Percentiles rank a stretch among this genome's conserved stretches.
phyloP scores from a whole-genome alignment of 2,888 invertebrate species.

The Orthosia gothica region DNA sequence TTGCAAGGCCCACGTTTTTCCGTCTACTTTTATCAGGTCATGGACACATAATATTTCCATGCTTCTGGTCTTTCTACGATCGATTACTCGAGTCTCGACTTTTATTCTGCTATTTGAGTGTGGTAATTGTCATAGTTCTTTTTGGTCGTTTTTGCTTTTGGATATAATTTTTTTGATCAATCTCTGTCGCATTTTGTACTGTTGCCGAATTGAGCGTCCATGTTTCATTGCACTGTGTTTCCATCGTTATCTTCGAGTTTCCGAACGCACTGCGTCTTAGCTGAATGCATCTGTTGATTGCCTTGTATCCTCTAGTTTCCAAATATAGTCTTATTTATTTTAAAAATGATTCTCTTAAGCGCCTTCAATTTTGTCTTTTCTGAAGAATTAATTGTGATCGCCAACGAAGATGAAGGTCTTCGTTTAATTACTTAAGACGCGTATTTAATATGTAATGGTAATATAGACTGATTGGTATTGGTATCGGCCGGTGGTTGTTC shows the following conservation, averaged over 20 bases:
- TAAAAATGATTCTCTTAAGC: not conserved
- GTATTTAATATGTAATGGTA: slow-evolving; percentile 1
- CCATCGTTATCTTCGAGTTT: slow-evolving; percentile 10
- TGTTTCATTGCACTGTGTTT: not conserved
- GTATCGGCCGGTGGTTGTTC: slow-evolving; percentile 9
- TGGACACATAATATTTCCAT: not conserved
- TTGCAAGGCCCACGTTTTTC: not conserved
- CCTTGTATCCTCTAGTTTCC: slow-evolving; percentile 28
- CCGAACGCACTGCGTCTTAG: slow-evolving; percentile 3
- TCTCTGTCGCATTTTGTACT: not conserved
- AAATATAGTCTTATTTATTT: slow-evolving; percentile 22
- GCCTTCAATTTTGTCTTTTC: not conserved
- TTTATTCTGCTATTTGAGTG: not conserved
- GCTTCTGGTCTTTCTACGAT: not conserved
- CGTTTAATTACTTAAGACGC: not conserved
- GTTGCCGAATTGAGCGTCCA: not conserved
- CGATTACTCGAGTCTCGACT: not conserved
- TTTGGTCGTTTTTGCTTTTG: not conserved
- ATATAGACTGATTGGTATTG: slow-evolving; percentile 18
- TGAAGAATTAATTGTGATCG: not conserved
- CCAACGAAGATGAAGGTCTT: too few relatives aligned
- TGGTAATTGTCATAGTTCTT: not conserved
- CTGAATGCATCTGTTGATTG: slow-evolving; percentile 31
- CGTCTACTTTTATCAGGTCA: not conserved
- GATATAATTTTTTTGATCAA: not conserved